Percentiles rank a stretch among this genome's conserved stretches.
Conservation (phyloP, 2,797 vertebrate species). For the Danio jaintianensis region DNA sequence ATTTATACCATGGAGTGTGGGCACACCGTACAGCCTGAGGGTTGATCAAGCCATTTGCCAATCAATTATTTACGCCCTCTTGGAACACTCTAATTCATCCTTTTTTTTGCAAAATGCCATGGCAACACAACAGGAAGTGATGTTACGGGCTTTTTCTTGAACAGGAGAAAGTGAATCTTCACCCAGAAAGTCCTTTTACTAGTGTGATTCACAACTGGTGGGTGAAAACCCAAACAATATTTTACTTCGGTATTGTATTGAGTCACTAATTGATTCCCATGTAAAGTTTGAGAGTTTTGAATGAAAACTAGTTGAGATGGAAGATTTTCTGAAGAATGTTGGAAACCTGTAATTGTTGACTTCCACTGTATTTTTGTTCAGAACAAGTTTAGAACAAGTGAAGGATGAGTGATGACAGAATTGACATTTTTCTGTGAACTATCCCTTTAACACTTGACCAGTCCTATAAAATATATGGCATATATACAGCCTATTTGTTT, state of each 20-base stretch:
- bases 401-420: no score
- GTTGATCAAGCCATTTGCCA: slow-evolving; percentile 79
- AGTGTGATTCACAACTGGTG: slow-evolving; percentile 52
- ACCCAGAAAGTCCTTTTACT: neutral
- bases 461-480: neutral
- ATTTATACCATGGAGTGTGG: slow-evolving; percentile 81
- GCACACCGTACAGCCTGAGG: slow-evolving; percentile 73
- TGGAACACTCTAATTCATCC: slow-evolving; percentile 77
- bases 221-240: neutral
- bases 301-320: neutral
- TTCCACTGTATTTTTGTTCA: no score
- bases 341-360: no score
- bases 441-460: no score
- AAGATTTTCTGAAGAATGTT: no score
- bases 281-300: neutral
- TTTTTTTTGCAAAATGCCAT: slow-evolving; percentile 76
- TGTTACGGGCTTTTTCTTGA: slow-evolving; percentile 66
- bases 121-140: slow-evolving; percentile 83
- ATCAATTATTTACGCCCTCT: slow-evolving; percentile 82
- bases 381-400: no score
- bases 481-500: neutral
- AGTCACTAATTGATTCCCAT: neutral
- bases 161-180: slow-evolving; percentile 50
- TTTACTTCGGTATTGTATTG: neutral
- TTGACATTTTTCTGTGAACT: no score